Conservation (phyloP, 2,888 invertebrate species). For the Tineola bisselliella region DNA sequence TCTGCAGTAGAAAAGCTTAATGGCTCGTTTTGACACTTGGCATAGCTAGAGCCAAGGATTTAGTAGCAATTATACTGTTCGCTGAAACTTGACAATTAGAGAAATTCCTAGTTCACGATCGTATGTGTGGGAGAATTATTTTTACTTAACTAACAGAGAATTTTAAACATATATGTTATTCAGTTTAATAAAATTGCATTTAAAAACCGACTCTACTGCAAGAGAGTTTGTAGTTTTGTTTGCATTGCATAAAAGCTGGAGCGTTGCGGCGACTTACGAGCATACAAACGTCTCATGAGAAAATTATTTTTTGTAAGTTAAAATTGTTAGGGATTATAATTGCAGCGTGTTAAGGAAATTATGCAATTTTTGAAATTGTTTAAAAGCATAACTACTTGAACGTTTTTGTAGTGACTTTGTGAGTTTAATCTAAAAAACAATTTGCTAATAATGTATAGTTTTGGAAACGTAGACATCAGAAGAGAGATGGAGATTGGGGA, state of each 20-base stretch:
- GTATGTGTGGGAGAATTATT: conserved; percentile 39
- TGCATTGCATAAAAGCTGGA: background rate
- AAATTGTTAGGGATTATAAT: conserved; percentile 6
- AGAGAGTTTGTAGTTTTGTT: background rate
- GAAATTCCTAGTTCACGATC: conserved; percentile 35
- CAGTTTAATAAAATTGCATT: background rate
- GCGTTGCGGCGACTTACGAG: background rate
- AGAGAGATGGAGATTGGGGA: too few relatives aligned
- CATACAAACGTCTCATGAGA: conserved; percentile 8
- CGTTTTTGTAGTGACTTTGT: background rate
- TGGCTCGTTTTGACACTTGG: background rate
- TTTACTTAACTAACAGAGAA: background rate
- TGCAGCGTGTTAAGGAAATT: conserved; percentile 5
- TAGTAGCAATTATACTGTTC: conserved; percentile 26
- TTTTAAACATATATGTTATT: background rate
- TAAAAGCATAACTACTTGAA: background rate
- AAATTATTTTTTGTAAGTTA: conserved; percentile 6
- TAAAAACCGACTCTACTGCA: background rate
- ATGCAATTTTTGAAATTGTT: conserved; percentile 9
- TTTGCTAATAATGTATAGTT: background rate
- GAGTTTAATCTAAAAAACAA: background rate
- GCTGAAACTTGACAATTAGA: conserved; percentile 37
- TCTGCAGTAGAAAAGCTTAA: too few relatives aligned
- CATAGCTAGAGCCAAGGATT: conserved; percentile 13
- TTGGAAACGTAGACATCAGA: too few relatives aligned